A percentile compares a stretch with the other conserved stretches of the same genome.
Conservation (phyloP, 2,888 invertebrate species). For the Petrolisthes manimaculis region DNA sequence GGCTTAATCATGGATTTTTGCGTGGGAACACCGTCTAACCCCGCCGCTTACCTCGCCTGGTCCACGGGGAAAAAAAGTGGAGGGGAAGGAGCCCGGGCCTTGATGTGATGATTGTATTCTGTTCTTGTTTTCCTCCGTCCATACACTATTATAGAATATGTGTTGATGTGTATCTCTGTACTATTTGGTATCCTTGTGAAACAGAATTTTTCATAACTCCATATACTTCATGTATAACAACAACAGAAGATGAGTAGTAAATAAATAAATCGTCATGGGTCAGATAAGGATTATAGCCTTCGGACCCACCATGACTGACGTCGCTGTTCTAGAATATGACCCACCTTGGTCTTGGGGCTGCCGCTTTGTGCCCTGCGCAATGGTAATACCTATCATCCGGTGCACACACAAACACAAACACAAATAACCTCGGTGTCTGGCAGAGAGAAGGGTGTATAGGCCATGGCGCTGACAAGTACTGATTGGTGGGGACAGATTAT, state of each 20-base stretch:
- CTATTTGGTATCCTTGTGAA: too few species aligned
- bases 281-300: background rate
- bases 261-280: background rate
- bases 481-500: background rate
- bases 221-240: too few species aligned
- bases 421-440: background rate
- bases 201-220: too few species aligned
- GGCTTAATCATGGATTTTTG: slow-evolving; percentile 45
- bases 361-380: background rate
- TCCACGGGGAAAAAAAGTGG: background rate
- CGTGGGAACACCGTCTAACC: slow-evolving; percentile 33
- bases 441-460: background rate
- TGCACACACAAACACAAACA: background rate
- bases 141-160: too few species aligned
- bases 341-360: background rate
- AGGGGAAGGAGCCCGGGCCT: too few species aligned
- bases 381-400: background rate
- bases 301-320: background rate
- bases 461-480: background rate
- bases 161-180: too few species aligned
- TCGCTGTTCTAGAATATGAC: background rate
- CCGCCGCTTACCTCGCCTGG: slow-evolving; percentile 8
- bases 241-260: too few species aligned
- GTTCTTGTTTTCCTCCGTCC: too few species aligned
- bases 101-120: too few species aligned